These are phyloP conservation scores for Clarias pachynema DNA, from an alignment of 2,797 vertebrate genomes.

Conservation along the genomic window DNA sequence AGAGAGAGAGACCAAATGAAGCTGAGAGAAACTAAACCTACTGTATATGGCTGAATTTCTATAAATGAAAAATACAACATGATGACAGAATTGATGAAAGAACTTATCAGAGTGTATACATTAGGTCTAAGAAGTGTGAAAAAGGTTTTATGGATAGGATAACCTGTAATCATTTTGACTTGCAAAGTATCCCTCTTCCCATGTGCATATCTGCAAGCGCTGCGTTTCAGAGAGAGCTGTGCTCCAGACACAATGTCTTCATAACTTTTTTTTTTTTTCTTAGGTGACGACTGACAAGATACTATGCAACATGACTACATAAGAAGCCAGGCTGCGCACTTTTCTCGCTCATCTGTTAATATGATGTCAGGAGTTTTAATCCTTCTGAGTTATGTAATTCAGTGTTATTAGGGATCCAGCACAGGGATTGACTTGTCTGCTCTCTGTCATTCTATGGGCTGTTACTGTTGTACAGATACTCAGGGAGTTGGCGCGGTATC, in stretches of 20 bases:
- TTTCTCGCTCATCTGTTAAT: not conserved
- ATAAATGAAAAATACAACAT: not conserved
- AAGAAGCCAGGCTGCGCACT: not conserved
- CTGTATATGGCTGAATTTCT: not conserved
- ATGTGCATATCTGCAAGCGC: not conserved
- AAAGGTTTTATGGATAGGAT: not conserved
- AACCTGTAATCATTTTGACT: conserved; percentile 2
- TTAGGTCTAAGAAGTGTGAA: too few relatives aligned
- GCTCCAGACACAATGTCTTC: not conserved
- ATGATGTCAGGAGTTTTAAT: not conserved
- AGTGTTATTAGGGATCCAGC: not conserved
- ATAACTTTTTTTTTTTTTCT: not conserved
- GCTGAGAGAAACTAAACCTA: not conserved
- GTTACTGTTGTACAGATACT: not conserved
- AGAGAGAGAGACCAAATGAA: not conserved
- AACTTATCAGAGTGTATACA: too few relatives aligned
- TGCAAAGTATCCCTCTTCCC: conserved; percentile 4
- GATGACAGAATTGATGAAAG: not conserved
- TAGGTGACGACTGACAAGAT: not conserved
- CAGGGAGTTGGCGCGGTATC: conserved; percentile 17
- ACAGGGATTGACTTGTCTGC: not conserved
- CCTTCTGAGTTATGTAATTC: not conserved
- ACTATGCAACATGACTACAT: not conserved
- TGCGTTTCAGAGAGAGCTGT: not conserved
- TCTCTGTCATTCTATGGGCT: not conserved